phyloP scores from a whole-genome alignment of 2,888 invertebrate genomes.

The Synergus umbraculus region DNA sequence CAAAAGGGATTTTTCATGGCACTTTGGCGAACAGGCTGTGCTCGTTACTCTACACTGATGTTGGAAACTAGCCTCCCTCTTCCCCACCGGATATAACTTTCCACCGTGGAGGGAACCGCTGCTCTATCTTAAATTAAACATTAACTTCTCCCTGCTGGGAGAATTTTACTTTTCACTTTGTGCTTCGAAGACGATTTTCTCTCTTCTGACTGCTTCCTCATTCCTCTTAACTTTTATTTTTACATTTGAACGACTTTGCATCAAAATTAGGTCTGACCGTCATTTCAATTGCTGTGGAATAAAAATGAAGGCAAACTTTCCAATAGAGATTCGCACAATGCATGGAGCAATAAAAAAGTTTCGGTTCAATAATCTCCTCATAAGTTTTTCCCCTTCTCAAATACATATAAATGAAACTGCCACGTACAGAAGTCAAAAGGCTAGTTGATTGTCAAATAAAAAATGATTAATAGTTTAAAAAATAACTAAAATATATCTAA shows the following conservation, averaged over 20 bases:
- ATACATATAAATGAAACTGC: too few species aligned
- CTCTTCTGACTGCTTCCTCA: conserved; percentile 43
- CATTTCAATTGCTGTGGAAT: too few species aligned
- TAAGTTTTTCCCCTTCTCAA: too few species aligned
- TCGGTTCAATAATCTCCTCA: too few species aligned
- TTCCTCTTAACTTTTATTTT: conserved; percentile 42
- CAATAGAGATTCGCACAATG: too few species aligned
- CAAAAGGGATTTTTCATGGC: conserved; percentile 51
- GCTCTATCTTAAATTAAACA: conserved; percentile 73
- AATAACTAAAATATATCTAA: too few species aligned
- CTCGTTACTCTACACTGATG: conserved; percentile 54
- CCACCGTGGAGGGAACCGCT: conserved; percentile 54
- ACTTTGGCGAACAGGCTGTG: conserved; percentile 47
- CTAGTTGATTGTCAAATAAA: neutral
- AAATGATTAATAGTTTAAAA: too few species aligned
- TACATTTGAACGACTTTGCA: conserved; percentile 24
- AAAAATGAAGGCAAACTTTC: too few species aligned
- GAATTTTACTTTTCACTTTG: conserved; percentile 70
- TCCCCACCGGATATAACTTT: conserved; percentile 58
- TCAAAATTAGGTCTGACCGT: too few species aligned
- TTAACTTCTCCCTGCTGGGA: conserved; percentile 66
- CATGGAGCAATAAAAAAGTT: too few species aligned
- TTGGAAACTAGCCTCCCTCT: conserved; percentile 46
- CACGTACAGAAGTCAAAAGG: too few species aligned
- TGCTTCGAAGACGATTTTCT: conserved; percentile 56